Evolutionary conservation across 2,888 invertebrate species (phyloP).

Genomic region (Micoletzkya japonica): DNA sequence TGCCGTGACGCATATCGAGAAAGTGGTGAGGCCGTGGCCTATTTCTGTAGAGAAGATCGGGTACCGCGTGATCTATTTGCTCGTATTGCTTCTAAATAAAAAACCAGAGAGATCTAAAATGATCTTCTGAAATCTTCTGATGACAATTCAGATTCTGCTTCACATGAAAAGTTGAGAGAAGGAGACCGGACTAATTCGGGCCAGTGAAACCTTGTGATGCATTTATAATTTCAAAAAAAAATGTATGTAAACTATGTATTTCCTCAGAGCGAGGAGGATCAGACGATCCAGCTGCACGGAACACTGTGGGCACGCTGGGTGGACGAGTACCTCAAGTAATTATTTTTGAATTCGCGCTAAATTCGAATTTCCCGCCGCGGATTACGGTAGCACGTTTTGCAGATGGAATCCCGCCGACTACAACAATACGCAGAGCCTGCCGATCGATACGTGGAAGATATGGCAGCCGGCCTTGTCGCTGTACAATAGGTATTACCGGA

Average conservation of each 20-base stretch:
- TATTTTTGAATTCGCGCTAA: neutral
- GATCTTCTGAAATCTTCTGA: too few species aligned
- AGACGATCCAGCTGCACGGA: conserved; percentile 60
- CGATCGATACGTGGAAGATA: conserved; percentile 50
- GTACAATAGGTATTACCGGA: conserved; percentile 49
- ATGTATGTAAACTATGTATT: neutral
- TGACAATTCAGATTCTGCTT: too few species aligned
- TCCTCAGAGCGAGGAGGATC: conserved; percentile 57
- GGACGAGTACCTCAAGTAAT: conserved; percentile 61
- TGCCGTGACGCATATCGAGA: conserved; percentile 58
- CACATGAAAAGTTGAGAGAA: too few species aligned
- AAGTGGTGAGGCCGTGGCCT: conserved; percentile 56
- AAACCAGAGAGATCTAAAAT: too few species aligned
- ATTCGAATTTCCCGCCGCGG: neutral
- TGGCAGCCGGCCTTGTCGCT: conserved; percentile 62
- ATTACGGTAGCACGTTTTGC: neutral
- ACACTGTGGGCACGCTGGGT: conserved; percentile 55
- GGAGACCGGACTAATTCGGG: too few species aligned
- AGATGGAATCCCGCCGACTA: conserved; percentile 40
- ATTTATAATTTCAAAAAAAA: too few species aligned
- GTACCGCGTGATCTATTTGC: neutral
- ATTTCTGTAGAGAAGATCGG: neutral
- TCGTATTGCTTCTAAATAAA: neutral
- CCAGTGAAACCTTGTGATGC: too few species aligned
- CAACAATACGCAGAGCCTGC: conserved; percentile 40